Evolutionary conservation across 2,888 invertebrate genomes (phyloP).

Genomic region (Saturnia japonica): DNA sequence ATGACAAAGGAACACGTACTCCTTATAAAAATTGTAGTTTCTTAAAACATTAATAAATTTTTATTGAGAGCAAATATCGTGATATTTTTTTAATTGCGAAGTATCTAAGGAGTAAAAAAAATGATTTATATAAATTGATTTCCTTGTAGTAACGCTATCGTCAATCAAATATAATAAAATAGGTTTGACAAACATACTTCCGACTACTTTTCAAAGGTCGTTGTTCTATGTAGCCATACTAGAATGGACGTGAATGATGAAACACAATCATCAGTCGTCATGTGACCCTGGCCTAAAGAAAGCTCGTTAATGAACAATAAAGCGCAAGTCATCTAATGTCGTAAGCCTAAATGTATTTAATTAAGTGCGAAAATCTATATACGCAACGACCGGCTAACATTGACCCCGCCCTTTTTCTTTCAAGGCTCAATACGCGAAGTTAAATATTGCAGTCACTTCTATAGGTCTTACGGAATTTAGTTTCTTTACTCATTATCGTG

Average conservation of each 20-base stretch:
- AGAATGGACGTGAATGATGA: background rate
- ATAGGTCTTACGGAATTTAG: background rate
- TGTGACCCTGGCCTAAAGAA: conserved; percentile 9
- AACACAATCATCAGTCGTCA: background rate
- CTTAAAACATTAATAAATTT: too few relatives aligned
- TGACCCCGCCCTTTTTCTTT: conserved; percentile 25
- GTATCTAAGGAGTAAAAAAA: too few relatives aligned
- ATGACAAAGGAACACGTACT: too few relatives aligned
- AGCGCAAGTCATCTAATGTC: conserved; percentile 10
- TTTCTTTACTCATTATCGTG: background rate
- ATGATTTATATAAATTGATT: too few relatives aligned
- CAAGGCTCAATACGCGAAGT: conserved; percentile 19
- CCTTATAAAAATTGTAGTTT: too few relatives aligned
- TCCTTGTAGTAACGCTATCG: too few relatives aligned
- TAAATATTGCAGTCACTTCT: conserved; percentile 21
- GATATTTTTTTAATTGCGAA: too few relatives aligned
- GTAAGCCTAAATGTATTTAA: conserved; percentile 15
- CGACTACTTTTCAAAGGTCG: background rate
- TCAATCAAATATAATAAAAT: too few relatives aligned
- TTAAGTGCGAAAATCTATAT: conserved; percentile 1
- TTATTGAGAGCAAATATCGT: too few relatives aligned
- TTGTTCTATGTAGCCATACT: background rate
- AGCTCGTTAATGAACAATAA: background rate
- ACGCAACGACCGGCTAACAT: conserved; percentile 24
- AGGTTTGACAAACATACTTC: background rate